Evolutionary conservation across 2,888 invertebrate species (phyloP).

Genomic region (Pristionchus fissidentatus): DNA sequence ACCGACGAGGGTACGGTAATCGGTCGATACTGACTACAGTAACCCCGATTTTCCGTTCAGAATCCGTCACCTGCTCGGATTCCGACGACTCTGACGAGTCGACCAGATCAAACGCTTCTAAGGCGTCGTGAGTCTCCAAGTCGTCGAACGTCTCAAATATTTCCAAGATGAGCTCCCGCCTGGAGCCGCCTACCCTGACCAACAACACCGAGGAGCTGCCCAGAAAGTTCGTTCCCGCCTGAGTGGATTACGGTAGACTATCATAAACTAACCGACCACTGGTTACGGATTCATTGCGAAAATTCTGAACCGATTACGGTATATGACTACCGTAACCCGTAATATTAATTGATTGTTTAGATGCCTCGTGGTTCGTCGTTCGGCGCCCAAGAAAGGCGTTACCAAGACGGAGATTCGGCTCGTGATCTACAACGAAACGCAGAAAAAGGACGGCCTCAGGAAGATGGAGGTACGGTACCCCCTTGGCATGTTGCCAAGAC

Average conservation of each 20-base stretch:
- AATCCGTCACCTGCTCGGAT: not conserved
- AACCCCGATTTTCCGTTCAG: not conserved
- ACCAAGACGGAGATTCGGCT: slow-evolving; percentile 32
- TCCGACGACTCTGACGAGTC: no score
- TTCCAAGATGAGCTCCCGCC: not conserved
- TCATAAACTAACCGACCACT: no score
- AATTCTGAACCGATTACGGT: no score
- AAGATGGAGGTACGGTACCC: slow-evolving; percentile 40
- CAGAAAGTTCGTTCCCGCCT: not conserved
- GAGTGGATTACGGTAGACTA: not conserved
- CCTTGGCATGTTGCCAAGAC: no score
- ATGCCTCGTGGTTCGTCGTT: slow-evolving; percentile 28
- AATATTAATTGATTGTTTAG: no score
- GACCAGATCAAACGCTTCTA: no score
- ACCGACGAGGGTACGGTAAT: not conserved
- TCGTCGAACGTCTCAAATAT: not conserved
- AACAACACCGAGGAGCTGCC: slow-evolving; percentile 30
- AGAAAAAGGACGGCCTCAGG: slow-evolving; percentile 31
- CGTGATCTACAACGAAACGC: slow-evolving; percentile 21
- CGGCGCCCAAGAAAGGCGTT: slow-evolving; percentile 9
- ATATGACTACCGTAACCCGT: not conserved
- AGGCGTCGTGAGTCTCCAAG: no score
- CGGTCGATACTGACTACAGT: no score
- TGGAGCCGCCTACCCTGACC: not conserved
- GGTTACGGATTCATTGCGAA: no score